Evolutionary conservation across 1,140 invertebrate species (phyloP).

Genomic region (Xylocopa sonorina): DNA sequence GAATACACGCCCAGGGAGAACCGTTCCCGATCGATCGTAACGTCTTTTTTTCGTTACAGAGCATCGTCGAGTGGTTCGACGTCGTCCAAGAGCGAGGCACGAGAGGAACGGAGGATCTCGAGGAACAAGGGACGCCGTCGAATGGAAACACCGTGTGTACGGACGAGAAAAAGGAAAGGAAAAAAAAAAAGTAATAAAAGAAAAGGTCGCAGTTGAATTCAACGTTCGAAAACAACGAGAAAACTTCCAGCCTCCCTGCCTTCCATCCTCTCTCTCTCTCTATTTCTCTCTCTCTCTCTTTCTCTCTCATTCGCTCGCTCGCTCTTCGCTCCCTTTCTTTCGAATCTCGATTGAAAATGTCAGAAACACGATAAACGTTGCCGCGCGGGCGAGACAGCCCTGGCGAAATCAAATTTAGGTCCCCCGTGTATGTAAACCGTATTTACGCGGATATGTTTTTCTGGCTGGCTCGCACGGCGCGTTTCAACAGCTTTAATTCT

Average conservation of each 20-base stretch:
- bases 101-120: conserved; percentile 1
- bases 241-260: background rate
- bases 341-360: background rate
- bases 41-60: conserved; percentile 27
- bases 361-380: conserved; percentile 22
- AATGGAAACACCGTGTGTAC: conserved; percentile 27
- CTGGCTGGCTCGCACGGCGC: background rate
- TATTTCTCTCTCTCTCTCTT: background rate
- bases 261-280: background rate
- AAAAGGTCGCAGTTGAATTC: conserved; percentile 25
- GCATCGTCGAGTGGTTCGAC: conserved; percentile 29
- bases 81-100: conserved; percentile 3
- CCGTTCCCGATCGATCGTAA: conserved; percentile 13
- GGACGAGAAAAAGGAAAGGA: background rate
- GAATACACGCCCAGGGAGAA: background rate
- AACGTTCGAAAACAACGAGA: conserved; percentile 22
- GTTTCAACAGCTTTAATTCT: conserved; percentile 17
- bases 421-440: conserved; percentile 34
- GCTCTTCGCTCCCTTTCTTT: background rate
- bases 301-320: background rate
- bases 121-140: conserved; percentile 16
- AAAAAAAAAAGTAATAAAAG: background rate
- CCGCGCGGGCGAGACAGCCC: conserved; percentile 6
- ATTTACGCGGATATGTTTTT: background rate
- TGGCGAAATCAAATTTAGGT: conserved; percentile 38